Evolutionary conservation across 2,888 invertebrate species (phyloP).

Genomic region (Nomada goodeniana): DNA sequence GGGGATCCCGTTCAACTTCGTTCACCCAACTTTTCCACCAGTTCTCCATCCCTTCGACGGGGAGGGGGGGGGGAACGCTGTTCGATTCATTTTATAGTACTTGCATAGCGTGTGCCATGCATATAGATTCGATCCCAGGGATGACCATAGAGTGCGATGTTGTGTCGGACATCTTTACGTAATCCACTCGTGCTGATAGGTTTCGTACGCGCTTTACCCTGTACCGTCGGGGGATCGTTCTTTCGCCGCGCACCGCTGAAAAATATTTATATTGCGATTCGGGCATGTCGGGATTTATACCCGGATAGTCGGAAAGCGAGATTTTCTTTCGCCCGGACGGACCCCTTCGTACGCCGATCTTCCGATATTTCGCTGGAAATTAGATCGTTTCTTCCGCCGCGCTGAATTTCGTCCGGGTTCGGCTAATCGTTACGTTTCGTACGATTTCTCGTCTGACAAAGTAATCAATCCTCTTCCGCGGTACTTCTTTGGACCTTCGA

Average conservation of each 20-base stretch:
- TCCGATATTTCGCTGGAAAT: too few species aligned
- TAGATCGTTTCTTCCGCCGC: too few species aligned
- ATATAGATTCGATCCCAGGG: slow-evolving; percentile 29
- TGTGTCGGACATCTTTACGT: slow-evolving; percentile 62
- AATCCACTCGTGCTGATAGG: slow-evolving; percentile 63
- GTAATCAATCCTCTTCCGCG: too few species aligned
- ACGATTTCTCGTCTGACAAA: too few species aligned
- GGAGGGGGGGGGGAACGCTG: neutral
- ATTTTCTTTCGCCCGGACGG: too few species aligned
- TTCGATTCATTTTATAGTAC: slow-evolving; percentile 46
- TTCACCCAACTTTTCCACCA: neutral
- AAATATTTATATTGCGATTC: slow-evolving; percentile 12
- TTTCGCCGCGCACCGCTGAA: neutral
- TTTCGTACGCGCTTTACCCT: slow-evolving; percentile 32
- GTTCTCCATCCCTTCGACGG: slow-evolving; percentile 1
- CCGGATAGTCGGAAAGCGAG: too few species aligned
- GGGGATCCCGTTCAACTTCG: neutral
- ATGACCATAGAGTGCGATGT: slow-evolving; percentile 64
- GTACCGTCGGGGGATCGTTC: neutral
- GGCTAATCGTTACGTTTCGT: too few species aligned
- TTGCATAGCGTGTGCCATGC: slow-evolving; percentile 32
- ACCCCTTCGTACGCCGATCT: too few species aligned
- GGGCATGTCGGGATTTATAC: neutral
- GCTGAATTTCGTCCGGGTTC: too few species aligned
- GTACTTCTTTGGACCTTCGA: too few species aligned